Evolutionary conservation across 2,888 invertebrate species (phyloP).

Genomic region (Luperina nickerlii): DNA sequence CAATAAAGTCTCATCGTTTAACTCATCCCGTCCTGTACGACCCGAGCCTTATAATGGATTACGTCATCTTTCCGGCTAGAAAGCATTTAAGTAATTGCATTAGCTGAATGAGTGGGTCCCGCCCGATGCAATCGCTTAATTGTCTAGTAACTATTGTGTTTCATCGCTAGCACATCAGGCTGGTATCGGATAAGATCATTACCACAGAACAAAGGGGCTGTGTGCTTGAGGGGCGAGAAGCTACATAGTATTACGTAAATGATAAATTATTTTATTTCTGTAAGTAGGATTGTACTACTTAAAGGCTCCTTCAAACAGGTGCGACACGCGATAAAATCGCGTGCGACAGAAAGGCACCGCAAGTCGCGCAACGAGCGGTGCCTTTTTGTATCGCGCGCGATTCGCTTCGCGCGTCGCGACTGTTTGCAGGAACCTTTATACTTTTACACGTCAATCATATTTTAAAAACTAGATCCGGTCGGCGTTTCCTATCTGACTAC

Average conservation of each 20-base stretch:
- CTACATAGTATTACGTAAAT: background rate
- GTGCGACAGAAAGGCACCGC: too few species aligned
- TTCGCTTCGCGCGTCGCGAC: too few species aligned
- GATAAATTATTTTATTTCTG: background rate
- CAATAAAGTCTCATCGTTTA: background rate
- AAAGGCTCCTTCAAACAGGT: too few species aligned
- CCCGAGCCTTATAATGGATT: slow-evolving; percentile 9
- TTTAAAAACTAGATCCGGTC: too few species aligned
- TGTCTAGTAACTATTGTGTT: slow-evolving; percentile 41
- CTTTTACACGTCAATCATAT: too few species aligned
- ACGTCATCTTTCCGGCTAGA: slow-evolving; percentile 46
- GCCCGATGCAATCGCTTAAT: slow-evolving; percentile 52
- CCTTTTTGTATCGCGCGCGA: too few species aligned
- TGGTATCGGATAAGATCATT: slow-evolving; percentile 14
- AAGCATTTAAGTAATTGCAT: slow-evolving; percentile 54
- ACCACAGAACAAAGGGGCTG: background rate
- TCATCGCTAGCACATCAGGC: slow-evolving; percentile 27
- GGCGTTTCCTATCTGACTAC: too few species aligned
- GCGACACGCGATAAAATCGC: too few species aligned
- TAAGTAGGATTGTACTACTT: background rate
- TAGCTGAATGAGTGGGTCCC: slow-evolving; percentile 25
- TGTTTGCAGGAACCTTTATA: too few species aligned
- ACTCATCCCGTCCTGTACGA: background rate
- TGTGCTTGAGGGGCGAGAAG: background rate
- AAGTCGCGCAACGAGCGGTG: too few species aligned